Evolutionary conservation across 2,113 vertebrate genomes (phyloP), one percentile per base, ranked within the genome.

Genomic region (Ochotona princeps): DNA sequence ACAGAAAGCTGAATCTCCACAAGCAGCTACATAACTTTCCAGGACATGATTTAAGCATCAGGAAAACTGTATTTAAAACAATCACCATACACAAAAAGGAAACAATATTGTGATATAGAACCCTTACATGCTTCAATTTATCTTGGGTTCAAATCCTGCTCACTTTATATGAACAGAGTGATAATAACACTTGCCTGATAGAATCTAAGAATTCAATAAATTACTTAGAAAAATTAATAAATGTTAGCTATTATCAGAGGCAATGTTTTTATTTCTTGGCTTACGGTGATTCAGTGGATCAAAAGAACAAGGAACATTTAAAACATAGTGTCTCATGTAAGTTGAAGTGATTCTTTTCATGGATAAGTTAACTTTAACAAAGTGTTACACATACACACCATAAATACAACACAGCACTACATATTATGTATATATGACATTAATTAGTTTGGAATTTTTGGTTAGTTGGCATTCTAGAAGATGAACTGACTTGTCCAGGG

Each of bases 321-420:
- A 57, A 5, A 69, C 49, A 76, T 70, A 83, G 72, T n/a, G 25
- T 79, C 66, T 21, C 12, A 35, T 49, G 30, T 25, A 63, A 63
- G n/a, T 32, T 70, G 49, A 86, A 86, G 67, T 90, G 49, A 49
- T 61, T 72, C 61, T n/a, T 94, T 51, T 78, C 47, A 51, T 44
- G 30, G 20, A 61, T 30, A 79, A 2, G 35, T 61, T 26, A 44
- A 10, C n/a, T 84, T 72, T 32, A 32, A 51, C 15, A 18, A 30
- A 72, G 28, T 21, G 21, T 44, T 30, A 82, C 23, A 75, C 18
- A 72, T 8, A 70, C 3, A 44, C 6, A 74, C 75, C 0, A 26
- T 51, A 65, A 20, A 2, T 67, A 91, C n/a, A 83, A 66, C 13
- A 61, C 15, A 32, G 2, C 28, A 87, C 61, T 49, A 35, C 8